Evolutionary conservation across 2,113 vertebrate genomes (phyloP).

Genomic region (Psettodes erumei): DNA sequence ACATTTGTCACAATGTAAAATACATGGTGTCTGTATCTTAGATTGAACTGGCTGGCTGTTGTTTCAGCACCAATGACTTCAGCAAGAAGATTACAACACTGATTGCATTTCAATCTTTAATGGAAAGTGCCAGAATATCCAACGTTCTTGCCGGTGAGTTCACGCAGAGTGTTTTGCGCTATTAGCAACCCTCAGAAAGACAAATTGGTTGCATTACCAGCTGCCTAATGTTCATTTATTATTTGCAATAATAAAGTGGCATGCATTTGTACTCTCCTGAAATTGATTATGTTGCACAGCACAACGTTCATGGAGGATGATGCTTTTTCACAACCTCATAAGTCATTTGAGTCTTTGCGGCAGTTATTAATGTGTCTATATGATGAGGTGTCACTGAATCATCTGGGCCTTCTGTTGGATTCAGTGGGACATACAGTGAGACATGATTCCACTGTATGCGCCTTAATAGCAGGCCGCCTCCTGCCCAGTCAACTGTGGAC

Average conservation of each 20-base stretch:
- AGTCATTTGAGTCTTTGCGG: slow-evolving; percentile 63
- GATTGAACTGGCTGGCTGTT: slow-evolving; percentile 74
- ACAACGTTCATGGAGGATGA: slow-evolving; percentile 51
- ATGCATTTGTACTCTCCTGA: slow-evolving; percentile 64
- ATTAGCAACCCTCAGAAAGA: slow-evolving; percentile 82
- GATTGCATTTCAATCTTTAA: slow-evolving; percentile 81
- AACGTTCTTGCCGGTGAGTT: slow-evolving; percentile 70
- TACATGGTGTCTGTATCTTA: slow-evolving; percentile 27
- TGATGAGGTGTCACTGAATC: slow-evolving; percentile 64
- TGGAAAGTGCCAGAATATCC: slow-evolving; percentile 71
- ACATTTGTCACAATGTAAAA: slow-evolving; percentile 18
- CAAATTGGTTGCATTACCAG: slow-evolving; percentile 82
- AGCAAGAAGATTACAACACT: slow-evolving; percentile 71
- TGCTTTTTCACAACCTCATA: slow-evolving; percentile 61
- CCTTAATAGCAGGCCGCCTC: slow-evolving; percentile 15
- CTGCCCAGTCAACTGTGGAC: slow-evolving; percentile 48
- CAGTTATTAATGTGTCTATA: slow-evolving; percentile 69
- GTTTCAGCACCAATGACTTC: slow-evolving; percentile 74
- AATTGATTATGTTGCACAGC: slow-evolving; percentile 72
- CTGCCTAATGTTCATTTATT: slow-evolving; percentile 82
- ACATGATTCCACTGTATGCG: slow-evolving; percentile 29
- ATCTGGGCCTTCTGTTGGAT: slow-evolving; percentile 36
- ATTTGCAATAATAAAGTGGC: slow-evolving; percentile 79
- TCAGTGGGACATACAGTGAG: slow-evolving; percentile 21
- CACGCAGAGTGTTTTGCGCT: slow-evolving; percentile 73